phyloP scores from a whole-genome alignment of 2,113 vertebrate genomes.

The Eidolon helvum region DNA sequence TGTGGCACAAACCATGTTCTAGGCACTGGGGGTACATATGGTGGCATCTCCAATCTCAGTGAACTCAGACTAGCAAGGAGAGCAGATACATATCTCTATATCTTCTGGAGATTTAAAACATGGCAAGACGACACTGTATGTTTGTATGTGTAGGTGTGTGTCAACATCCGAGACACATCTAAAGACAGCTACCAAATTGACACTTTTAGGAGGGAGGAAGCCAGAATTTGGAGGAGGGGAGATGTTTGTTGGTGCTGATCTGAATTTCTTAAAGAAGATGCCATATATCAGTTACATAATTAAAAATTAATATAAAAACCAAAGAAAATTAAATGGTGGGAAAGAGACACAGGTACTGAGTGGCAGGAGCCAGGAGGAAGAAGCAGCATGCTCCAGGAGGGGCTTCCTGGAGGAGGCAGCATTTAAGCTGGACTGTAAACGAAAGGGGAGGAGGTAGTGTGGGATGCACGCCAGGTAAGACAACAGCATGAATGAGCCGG shows the following conservation, averaged over 20 bases:
- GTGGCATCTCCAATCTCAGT: neutral
- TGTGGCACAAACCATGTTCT: neutral
- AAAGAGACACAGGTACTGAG: neutral
- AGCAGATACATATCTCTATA: neutral
- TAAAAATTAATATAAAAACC: neutral
- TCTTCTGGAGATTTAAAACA: neutral
- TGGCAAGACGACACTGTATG: accelerated
- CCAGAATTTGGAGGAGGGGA: neutral
- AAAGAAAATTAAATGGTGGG: neutral
- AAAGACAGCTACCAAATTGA: neutral
- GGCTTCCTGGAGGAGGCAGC: neutral
- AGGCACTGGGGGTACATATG: neutral
- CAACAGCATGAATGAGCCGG: neutral
- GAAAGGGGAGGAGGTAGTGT: neutral
- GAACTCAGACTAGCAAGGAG: neutral
- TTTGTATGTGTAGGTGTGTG: neutral
- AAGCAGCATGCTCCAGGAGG: neutral
- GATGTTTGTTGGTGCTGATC: neutral
- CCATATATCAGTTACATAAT: neutral
- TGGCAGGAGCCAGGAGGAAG: neutral
- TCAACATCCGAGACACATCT: neutral
- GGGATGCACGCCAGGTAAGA: neutral
- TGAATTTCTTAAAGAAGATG: neutral
- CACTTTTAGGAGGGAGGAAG: neutral
- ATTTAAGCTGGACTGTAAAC: neutral